Evolutionary conservation across 1,140 invertebrate genomes (phyloP), one percentile per base, ranked within the genome.

Genomic region (Ooceraea biroi): DNA sequence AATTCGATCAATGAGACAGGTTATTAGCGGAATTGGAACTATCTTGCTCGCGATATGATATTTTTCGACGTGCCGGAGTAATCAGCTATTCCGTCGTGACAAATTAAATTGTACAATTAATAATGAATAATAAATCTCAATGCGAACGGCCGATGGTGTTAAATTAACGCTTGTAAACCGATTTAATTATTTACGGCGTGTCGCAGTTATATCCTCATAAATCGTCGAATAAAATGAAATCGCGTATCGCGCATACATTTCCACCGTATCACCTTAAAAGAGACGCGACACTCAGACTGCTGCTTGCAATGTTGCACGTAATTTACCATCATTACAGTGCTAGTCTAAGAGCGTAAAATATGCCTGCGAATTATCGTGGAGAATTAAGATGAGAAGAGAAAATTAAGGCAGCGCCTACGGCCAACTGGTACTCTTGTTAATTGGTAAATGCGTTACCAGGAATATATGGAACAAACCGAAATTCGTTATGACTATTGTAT

Each of bases 291-390:
- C 55, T 78, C 19, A 68, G 48, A 41, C 36, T 55, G 17, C 11
- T 69, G 50, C 50, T 77, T 22, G 55, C 25, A 78, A 78, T 57
- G 73, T 86, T 86, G 65, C 58, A 50, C 57, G 68, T 76, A 86
- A 90, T 91, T 90, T 86, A 77, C 69, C 74, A 14, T 61, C 30
- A 80, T 71, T 65, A 58, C 57, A 68, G 74, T 19, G 63, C 48
- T 61, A 83, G 71, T 87, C 84, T 84, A 85, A 76, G 83, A 44
- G 66, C 12, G 30, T 89, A 73, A 91, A 87, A 84, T 89, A 90
- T 84, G 73, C 86, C 77, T 52, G 68, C 83, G 73, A 88, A 88
- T 90, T 83, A 90, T 48, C 52, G 50, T 25, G 68, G 73, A 80
- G 68, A 84, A 90, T 88, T 72, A 83, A 87, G 83, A 65, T 55